phyloP scores from a whole-genome alignment of 2,888 invertebrate genomes.

The Synergus japonicus region DNA sequence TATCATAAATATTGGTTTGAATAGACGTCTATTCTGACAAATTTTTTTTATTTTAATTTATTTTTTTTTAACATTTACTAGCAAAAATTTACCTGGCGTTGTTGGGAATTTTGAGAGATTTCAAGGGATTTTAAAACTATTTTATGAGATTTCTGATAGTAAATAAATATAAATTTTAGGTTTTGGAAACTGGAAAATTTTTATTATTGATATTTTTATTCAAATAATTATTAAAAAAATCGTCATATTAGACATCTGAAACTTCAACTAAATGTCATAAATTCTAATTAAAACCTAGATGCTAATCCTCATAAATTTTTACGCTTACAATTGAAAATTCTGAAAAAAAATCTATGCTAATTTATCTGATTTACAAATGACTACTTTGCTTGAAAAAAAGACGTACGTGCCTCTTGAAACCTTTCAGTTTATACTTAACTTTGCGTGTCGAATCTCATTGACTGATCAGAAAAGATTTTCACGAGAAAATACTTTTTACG shows the following conservation, averaged over 20 bases:
- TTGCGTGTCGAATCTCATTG: slow-evolving; percentile 11
- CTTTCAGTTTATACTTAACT: background rate
- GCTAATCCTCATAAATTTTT: background rate
- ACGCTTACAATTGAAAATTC: background rate
- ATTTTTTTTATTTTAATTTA: too few relatives aligned
- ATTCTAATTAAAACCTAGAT: background rate
- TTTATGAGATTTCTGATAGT: too few relatives aligned
- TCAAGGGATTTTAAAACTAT: too few relatives aligned
- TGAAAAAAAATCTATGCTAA: background rate
- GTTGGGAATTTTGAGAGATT: too few relatives aligned
- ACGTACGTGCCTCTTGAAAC: background rate
- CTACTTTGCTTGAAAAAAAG: background rate
- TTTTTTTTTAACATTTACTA: too few relatives aligned
- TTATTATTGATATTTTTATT: too few relatives aligned
- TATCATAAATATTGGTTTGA: background rate
- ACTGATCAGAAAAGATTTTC: background rate
- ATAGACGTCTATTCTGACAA: too few relatives aligned
- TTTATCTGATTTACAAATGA: background rate
- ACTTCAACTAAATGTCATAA: background rate
- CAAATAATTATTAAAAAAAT: too few relatives aligned
- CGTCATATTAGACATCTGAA: too few relatives aligned
- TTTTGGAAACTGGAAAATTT: too few relatives aligned
- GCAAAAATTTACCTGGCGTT: too few relatives aligned
- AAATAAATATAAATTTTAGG: too few relatives aligned
- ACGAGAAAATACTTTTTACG: slow-evolving; percentile 5